phyloP scores from a whole-genome alignment of 2,797 vertebrate genomes.

The Botia kubotai region DNA sequence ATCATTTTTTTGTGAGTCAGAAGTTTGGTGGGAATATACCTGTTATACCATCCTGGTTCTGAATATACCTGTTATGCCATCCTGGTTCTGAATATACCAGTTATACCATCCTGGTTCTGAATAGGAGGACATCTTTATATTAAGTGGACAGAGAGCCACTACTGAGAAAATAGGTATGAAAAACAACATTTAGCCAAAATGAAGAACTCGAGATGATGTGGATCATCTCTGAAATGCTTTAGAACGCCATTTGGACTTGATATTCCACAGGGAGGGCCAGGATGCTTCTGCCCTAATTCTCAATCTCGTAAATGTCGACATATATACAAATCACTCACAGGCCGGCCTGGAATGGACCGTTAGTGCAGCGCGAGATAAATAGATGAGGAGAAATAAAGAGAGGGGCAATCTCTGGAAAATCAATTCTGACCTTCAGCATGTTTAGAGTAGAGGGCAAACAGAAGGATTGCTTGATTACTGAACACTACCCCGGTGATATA shows the following conservation, averaged over 20 bases:
- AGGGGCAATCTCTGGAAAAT: constrained; percentile 39
- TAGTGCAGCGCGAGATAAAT: constrained; percentile 15
- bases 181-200: constrained; percentile 28
- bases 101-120: not conserved
- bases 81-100: not conserved
- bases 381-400: constrained; percentile 13
- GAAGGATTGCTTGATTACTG: constrained; percentile 36
- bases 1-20: constrained; percentile 17
- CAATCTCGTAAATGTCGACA: constrained; percentile 56
- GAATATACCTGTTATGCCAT: no score
- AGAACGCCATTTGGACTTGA: not conserved
- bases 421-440: constrained; percentile 52
- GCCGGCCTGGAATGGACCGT: not conserved
- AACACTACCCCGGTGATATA: not conserved
- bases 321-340: constrained; percentile 48
- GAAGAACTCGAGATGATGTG: constrained; percentile 29
- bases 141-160: not conserved
- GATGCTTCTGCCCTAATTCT: constrained; percentile 50
- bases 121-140: not conserved
- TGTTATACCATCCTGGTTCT: no score
- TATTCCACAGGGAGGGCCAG: constrained; percentile 41
- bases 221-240: constrained; percentile 46
- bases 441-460: constrained; percentile 39
- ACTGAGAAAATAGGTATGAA: not conserved
- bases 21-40: not conserved